A percentile compares a stretch with the other conserved stretches of the same genome.
phyloP scores from a whole-genome alignment of 1,140 invertebrate species.

The Pararge aegeria region DNA sequence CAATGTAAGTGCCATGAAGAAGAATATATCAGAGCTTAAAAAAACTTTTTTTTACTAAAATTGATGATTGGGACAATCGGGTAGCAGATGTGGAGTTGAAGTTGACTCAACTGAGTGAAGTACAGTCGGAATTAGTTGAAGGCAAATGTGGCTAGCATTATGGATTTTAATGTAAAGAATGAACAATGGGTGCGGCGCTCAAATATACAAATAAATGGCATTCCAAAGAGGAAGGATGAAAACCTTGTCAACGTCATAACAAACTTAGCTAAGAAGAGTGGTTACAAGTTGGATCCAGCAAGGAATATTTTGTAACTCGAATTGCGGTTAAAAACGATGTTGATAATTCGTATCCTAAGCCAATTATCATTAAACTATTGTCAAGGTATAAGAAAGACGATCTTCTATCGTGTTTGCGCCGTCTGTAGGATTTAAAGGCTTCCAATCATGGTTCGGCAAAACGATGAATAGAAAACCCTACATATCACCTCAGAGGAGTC shows the following conservation, averaged over 20 bases:
- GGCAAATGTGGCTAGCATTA: neutral
- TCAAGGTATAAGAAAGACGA: slow-evolving; percentile 9
- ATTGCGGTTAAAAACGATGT: neutral
- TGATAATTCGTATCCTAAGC: neutral
- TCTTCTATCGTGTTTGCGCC: neutral
- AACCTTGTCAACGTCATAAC: slow-evolving; percentile 4
- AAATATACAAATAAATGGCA: slow-evolving; percentile 16
- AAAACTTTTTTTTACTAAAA: no score
- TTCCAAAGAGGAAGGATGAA: slow-evolving; percentile 7
- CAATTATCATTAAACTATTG: neutral
- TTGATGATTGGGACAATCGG: no score
- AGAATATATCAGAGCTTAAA: neutral
- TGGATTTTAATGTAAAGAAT: neutral
- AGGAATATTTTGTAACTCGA: slow-evolving; percentile 2
- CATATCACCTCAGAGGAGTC: slow-evolving; percentile 11
- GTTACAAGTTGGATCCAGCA: no score
- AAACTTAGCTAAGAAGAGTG: neutral
- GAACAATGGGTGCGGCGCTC: slow-evolving; percentile 13
- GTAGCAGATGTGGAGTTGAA: no score
- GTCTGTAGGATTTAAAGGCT: neutral
- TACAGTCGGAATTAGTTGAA: no score
- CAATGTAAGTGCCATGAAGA: neutral
- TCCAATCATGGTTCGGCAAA: slow-evolving; percentile 12
- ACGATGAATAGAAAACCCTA: slow-evolving; percentile 1
- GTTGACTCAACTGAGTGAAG: no score